Evolutionary conservation across 2,888 invertebrate genomes (phyloP), one percentile per base, ranked within the genome.

Genomic region (Eueremaeus valkanovi): DNA sequence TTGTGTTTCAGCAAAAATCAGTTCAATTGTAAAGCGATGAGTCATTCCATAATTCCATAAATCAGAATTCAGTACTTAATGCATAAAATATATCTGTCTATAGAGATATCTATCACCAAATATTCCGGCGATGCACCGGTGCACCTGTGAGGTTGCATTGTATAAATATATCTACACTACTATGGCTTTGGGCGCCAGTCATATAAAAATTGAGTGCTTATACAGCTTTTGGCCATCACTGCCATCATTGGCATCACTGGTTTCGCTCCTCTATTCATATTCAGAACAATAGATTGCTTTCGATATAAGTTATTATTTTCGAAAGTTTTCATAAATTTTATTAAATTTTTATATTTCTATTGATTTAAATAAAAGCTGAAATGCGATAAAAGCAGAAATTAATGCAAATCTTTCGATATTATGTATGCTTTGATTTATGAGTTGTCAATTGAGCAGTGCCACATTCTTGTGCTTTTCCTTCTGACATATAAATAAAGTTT

Each of bases 271-370:
- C n/a, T n/a, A n/a, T n/a, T n/a, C n/a, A n/a, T n/a, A n/a, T n/a
- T n/a, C n/a, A n/a, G n/a, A n/a, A n/a, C 55, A 55, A 27, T 55
- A 55, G 21, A 55, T 5, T 36, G 36, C 11, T 11, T 5, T 36
- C 6, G 5, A 27, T n/a, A 21, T 1, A n/a, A 16, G 21, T 51
- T n/a, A n/a, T 3, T 18, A 24, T 55, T 55, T 11, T 2, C 55
- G 11, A 55, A 55, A 55, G 24, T 27, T 55, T n/a, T 55, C 24
- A 55, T 27, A 55, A 55, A 55, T 55, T 55, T 55, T 55, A 55
- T 55, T 55, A 27, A 55, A 55, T 55, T 55, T 55, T 55, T 55
- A 27, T 55, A 55, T 55, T 55, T 55, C 24, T 55, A 55, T 55
- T 55, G 55, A 55, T 55, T 55, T 55, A 55, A 24, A 24, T 24